These are phyloP conservation scores for Hymenochirus boettgeri DNA, from an alignment of 2,113 vertebrate species.

Conservation along the genomic window DNA sequence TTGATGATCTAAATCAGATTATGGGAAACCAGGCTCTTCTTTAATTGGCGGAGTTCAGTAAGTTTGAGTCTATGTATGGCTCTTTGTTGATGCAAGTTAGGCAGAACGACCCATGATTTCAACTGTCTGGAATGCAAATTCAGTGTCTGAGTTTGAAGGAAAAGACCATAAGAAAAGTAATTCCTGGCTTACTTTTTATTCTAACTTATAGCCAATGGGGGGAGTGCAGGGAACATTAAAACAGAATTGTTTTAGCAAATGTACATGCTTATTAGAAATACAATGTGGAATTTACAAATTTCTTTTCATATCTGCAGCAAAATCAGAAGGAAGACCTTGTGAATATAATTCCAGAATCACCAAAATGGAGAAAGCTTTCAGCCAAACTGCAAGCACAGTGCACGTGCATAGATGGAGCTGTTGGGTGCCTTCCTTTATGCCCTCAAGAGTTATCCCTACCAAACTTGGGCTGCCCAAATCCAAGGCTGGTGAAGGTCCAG, in stretches of 20 bases:
- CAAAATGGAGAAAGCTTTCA: conserved; percentile 97
- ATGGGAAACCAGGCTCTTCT: no score
- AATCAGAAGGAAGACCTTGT: conserved; percentile 92
- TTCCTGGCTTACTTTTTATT: conserved; percentile 82
- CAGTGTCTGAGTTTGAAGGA: conserved; percentile 76
- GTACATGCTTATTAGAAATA: conserved; percentile 31
- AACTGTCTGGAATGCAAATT: conserved; percentile 86
- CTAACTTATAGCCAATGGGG: conserved; percentile 57
- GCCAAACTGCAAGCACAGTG: no score
- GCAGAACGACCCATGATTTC: conserved; percentile 80
- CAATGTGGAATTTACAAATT: no score
- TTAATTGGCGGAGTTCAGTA: conserved; percentile 66
- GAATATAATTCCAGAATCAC: conserved; percentile 98
- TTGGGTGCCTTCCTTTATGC: conserved; percentile 93
- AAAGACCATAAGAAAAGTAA: conserved; percentile 80
- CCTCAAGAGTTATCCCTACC: conserved; percentile 88
- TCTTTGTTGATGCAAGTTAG: conserved; percentile 79
- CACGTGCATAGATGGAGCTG: conserved; percentile 99
- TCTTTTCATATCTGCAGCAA: conserved; percentile 67
- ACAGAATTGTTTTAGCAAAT: conserved; percentile 46
- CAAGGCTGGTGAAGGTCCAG: conserved; percentile 85
- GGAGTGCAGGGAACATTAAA: conserved; percentile 55
- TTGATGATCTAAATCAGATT: no score
- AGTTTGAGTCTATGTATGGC: conserved; percentile 77
- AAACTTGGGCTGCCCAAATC: conserved; percentile 92